Conservation (phyloP, 2,113 vertebrate species). For the Montifringilla adamsi region DNA sequence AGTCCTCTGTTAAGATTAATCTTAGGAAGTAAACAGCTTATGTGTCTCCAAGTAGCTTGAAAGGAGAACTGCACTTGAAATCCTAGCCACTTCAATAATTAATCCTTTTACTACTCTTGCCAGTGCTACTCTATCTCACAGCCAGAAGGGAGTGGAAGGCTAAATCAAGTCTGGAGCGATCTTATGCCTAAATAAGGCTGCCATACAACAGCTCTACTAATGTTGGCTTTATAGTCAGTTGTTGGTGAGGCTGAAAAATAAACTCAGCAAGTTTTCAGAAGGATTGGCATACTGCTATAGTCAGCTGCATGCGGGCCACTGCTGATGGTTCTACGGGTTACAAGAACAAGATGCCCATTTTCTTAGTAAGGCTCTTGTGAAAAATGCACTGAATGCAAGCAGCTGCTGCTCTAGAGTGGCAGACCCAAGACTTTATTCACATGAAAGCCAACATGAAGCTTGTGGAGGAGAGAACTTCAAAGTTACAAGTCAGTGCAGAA, state of each 20-base stretch:
- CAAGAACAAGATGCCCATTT: neutral
- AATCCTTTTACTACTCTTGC: conserved; percentile 21
- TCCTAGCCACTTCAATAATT: conserved; percentile 28
- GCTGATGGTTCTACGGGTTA: neutral
- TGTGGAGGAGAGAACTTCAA: neutral
- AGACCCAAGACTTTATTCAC: neutral
- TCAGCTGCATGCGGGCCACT: neutral
- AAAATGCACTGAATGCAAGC: conserved; percentile 6
- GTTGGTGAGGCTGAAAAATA: conserved; percentile 15
- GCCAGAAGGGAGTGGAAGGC: conserved; percentile 47
- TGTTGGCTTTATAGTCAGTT: neutral
- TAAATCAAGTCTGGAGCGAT: conserved; percentile 33
- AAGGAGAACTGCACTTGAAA: conserved; percentile 30
- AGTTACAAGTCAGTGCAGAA: neutral
- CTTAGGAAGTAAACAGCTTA: neutral
- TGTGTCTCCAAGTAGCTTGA: neutral
- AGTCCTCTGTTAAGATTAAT: neutral
- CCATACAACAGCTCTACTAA: neutral
- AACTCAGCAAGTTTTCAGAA: conserved; percentile 37
- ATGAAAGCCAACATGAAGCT: neutral
- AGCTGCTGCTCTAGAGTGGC: neutral
- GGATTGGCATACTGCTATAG: neutral
- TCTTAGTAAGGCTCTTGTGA: neutral
- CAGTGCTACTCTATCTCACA: neutral
- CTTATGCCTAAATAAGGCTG: conserved; percentile 43